A percentile compares a stretch with the other conserved stretches of the same genome.
phyloP scores from a whole-genome alignment of 2,797 vertebrate genomes.

The Sebastolobus alascanus region DNA sequence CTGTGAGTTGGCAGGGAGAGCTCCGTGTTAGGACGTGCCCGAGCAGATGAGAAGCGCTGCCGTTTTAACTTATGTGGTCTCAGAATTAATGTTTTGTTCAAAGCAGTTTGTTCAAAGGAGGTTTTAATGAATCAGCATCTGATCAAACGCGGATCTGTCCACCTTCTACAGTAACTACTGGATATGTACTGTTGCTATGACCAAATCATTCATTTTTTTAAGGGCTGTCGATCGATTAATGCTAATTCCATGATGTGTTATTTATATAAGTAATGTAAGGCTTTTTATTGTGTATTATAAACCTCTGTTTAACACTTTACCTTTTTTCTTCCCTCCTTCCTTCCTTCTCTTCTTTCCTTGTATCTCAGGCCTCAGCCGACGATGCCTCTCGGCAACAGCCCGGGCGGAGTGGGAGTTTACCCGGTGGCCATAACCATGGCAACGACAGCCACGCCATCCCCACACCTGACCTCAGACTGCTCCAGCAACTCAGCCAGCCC shows the following conservation, averaged over 20 bases:
- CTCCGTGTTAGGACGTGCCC: conserved; percentile 50
- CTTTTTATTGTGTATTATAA: not conserved
- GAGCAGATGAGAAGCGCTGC: conserved; percentile 23
- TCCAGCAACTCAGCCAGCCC: conserved; percentile 97
- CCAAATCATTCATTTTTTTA: not conserved
- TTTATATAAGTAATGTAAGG: not conserved
- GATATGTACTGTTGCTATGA: not conserved
- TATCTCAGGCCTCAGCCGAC: conserved; percentile 88
- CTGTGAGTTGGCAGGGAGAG: conserved; percentile 38
- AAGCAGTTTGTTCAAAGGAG: conserved; percentile 35
- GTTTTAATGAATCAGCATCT: conserved; percentile 16
- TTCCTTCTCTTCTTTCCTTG: not conserved
- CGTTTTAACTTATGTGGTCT: conserved; percentile 21
- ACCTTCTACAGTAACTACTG: not conserved
- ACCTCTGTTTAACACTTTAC: not conserved
- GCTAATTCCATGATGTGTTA: not conserved
- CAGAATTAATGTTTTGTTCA: conserved; percentile 29
- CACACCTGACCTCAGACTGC: conserved; percentile 98
- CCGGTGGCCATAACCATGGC: conserved; percentile 95
- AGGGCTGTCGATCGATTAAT: not conserved
- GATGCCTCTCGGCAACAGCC: conserved; percentile 91
- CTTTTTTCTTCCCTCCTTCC: not conserved
- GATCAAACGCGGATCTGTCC: not conserved
- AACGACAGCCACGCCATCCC: conserved; percentile 90
- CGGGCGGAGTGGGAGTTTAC: conserved; percentile 90